A percentile compares a stretch with the other conserved stretches of the same genome.
Conservation (phyloP, 2,113 vertebrate species). For the Corvus moneduloides region DNA sequence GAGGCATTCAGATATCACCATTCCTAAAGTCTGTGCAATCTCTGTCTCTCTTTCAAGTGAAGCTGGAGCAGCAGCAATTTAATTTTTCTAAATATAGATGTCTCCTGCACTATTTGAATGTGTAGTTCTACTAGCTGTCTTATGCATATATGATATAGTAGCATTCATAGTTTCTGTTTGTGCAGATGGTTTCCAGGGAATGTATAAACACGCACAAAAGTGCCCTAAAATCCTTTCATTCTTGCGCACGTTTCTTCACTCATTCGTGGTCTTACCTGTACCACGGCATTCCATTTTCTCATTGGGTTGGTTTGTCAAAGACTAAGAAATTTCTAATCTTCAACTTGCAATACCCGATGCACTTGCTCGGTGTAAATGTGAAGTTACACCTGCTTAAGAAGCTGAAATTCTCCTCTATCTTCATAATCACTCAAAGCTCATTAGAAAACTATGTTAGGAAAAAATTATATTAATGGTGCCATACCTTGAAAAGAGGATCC, state of each 20-base stretch:
- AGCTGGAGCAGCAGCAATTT: background rate
- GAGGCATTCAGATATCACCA: background rate
- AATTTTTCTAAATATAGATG: background rate
- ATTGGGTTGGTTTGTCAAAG: background rate
- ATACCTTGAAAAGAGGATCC: background rate
- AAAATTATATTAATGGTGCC: background rate
- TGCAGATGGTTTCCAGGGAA: background rate
- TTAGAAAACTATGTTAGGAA: background rate
- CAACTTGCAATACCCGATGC: fast-evolving
- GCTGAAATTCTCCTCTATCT: background rate
- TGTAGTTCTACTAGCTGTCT: background rate
- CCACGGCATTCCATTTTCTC: background rate
- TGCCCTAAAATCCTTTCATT: background rate
- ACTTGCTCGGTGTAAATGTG: fast-evolving
- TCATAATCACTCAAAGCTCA: background rate
- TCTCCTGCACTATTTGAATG: background rate
- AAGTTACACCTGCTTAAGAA: background rate
- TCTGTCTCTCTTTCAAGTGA: background rate
- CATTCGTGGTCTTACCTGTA: background rate
- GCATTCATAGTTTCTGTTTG: background rate
- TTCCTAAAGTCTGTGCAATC: background rate
- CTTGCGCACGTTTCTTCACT: fast-evolving
- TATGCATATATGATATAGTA: background rate
- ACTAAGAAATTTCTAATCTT: background rate
- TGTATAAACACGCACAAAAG: background rate